phyloP scores from a whole-genome alignment of 64 coral and sea anemone species.

The Montipora foliosa region DNA sequence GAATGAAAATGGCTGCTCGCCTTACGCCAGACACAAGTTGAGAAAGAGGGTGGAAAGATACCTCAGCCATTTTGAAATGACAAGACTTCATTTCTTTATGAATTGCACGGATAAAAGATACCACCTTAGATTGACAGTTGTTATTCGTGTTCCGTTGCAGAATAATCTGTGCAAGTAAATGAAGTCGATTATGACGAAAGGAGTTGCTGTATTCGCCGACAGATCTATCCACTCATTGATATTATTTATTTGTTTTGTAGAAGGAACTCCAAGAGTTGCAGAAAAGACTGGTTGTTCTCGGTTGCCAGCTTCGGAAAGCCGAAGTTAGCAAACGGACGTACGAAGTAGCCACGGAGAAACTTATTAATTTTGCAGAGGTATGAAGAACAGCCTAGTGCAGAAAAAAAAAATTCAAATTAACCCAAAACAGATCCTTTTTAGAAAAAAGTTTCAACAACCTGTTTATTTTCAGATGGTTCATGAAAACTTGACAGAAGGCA shows the following conservation, averaged over 20 bases:
- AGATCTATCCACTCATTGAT: too few relatives aligned
- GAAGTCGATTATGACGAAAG: not conserved
- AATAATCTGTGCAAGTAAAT: too few relatives aligned
- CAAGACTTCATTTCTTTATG: too few relatives aligned
- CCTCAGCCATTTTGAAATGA: too few relatives aligned
- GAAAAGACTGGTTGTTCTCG: conserved; percentile 92
- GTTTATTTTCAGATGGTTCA: conserved; percentile 84
- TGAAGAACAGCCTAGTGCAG: not conserved
- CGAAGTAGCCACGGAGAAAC: conserved; percentile 95
- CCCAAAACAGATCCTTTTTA: not conserved
- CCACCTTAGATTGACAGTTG: too few relatives aligned
- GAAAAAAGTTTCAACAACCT: not conserved
- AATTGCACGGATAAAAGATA: too few relatives aligned
- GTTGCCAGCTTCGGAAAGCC: conserved; percentile 92
- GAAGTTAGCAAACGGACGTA: conserved; percentile 98
- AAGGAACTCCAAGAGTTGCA: conserved; percentile 96
- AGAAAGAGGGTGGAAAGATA: too few relatives aligned
- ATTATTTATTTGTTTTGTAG: conserved; percentile 26
- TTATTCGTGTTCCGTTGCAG: too few relatives aligned
- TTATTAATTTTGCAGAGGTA: conserved; percentile 94
- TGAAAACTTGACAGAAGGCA: conserved; percentile 77
- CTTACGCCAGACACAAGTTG: too few relatives aligned
- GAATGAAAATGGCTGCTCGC: too few relatives aligned
- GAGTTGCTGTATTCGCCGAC: too few relatives aligned
- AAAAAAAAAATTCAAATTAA: not conserved